These are phyloP conservation scores for Phrynosoma blainvillii DNA, from an alignment of 2,113 vertebrate genomes.

Conservation along the genomic window DNA sequence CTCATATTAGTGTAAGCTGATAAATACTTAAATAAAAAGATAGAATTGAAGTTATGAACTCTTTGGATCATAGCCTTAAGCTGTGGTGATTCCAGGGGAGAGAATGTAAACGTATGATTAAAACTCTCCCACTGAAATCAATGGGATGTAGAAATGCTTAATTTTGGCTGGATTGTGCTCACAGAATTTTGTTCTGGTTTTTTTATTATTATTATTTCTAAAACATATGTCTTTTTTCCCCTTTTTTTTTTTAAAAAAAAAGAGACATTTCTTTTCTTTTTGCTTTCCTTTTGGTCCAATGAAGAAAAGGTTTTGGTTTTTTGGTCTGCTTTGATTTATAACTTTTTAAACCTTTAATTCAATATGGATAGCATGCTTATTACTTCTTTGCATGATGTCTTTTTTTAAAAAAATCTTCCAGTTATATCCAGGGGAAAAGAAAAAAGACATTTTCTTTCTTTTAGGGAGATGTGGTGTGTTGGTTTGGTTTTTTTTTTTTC, in stretches of 20 bases:
- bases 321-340: slow-evolving; percentile 68
- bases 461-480: slow-evolving; percentile 74
- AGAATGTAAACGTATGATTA: neutral
- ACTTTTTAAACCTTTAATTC: slow-evolving; percentile 70
- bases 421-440: slow-evolving; percentile 77
- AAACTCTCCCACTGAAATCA: neutral
- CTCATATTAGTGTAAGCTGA: neutral
- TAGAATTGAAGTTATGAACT: neutral
- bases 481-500: slow-evolving; percentile 54
- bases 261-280: slow-evolving; percentile 25
- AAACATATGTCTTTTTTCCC: slow-evolving; percentile 41
- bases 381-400: slow-evolving; percentile 80
- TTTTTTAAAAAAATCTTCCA: slow-evolving; percentile 59
- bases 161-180: neutral
- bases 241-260: slow-evolving; percentile 25
- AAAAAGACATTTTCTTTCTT: slow-evolving; percentile 73
- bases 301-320: slow-evolving; percentile 28
- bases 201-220: slow-evolving; percentile 51
- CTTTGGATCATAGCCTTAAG: neutral
- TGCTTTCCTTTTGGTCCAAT: slow-evolving; percentile 37
- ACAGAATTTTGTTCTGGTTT: slow-evolving; percentile 76
- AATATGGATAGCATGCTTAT: slow-evolving; percentile 78
- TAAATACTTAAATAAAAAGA: neutral
- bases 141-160: neutral
- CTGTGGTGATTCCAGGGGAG: neutral